Percentiles rank a stretch among this genome's conserved stretches.
Evolutionary conservation across 2,888 invertebrate species (phyloP).

Genomic region (Salticus scenicus): DNA sequence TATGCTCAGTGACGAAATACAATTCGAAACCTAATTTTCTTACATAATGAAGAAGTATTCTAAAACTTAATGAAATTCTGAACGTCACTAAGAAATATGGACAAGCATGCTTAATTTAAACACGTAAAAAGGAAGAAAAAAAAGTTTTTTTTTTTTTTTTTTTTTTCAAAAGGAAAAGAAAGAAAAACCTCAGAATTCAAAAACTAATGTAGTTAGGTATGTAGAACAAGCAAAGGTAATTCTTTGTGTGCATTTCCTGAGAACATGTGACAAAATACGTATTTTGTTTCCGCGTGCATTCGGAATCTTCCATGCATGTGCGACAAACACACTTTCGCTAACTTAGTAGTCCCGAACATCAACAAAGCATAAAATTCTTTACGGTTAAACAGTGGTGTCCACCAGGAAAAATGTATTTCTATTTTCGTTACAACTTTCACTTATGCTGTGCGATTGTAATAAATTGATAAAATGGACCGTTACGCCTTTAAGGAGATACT

Average conservation of each 20-base stretch:
- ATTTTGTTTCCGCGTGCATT: neutral
- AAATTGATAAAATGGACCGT: no score
- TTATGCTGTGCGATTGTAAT: no score
- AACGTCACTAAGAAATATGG: neutral
- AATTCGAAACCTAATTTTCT: no score
- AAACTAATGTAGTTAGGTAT: no score
- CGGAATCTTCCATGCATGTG: neutral
- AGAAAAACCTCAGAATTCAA: no score
- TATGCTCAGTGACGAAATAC: no score
- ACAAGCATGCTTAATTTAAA: neutral
- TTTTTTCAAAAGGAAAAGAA: neutral
- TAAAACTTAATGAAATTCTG: neutral
- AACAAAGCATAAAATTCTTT: neutral
- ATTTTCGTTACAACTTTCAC: no score
- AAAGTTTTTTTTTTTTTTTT: neutral
- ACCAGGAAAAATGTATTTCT: no score
- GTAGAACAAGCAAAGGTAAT: neutral
- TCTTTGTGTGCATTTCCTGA: neutral
- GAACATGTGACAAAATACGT: neutral
- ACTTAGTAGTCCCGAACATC: neutral
- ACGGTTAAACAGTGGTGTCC: no score
- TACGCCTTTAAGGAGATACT: no score
- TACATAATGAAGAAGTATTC: no score
- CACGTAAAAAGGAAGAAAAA: neutral
- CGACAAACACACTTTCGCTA: neutral